Conservation (phyloP, 2,888 invertebrate species). For the Drepanosiphum platanoidis region DNA sequence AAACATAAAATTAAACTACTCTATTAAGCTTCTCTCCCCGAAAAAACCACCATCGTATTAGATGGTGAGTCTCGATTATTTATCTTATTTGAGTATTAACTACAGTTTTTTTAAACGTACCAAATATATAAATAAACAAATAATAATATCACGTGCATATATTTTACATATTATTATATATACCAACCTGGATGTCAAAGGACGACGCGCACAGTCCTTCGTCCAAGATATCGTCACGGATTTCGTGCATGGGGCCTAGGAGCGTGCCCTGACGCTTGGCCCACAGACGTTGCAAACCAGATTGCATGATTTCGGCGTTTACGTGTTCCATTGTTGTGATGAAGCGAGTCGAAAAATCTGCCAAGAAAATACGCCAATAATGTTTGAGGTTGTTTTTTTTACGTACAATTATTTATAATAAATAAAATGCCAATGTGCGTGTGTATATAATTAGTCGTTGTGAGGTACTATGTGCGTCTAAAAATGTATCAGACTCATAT, state of each 20-base stretch:
- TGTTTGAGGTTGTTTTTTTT: slow-evolving; percentile 1
- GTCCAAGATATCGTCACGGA: slow-evolving; percentile 45
- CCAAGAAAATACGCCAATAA: slow-evolving; percentile 35
- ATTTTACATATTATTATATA: too few relatives aligned
- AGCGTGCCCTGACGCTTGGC: slow-evolving; percentile 45
- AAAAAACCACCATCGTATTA: too few relatives aligned
- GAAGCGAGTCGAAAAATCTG: slow-evolving; percentile 25
- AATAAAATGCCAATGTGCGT: not conserved
- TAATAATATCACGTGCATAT: too few relatives aligned
- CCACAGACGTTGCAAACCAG: slow-evolving; percentile 50
- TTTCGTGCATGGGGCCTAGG: slow-evolving; percentile 40
- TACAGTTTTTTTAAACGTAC: too few relatives aligned
- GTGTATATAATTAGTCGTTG: too few relatives aligned
- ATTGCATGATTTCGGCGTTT: slow-evolving; percentile 46
- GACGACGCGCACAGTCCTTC: slow-evolving; percentile 34
- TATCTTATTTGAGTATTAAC: too few relatives aligned
- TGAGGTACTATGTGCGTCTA: not conserved
- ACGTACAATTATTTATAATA: slow-evolving; percentile 8
- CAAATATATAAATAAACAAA: not conserved
- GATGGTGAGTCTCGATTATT: too few relatives aligned
- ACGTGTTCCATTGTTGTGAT: slow-evolving; percentile 47
- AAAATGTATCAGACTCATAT: not conserved
- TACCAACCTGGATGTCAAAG: slow-evolving; percentile 46
- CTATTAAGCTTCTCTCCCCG: too few relatives aligned
- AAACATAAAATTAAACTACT: too few relatives aligned